Evolutionary conservation across 2,888 invertebrate genomes (phyloP), one percentile per base, ranked within the genome.

Genomic region (Corbicula japonica): DNA sequence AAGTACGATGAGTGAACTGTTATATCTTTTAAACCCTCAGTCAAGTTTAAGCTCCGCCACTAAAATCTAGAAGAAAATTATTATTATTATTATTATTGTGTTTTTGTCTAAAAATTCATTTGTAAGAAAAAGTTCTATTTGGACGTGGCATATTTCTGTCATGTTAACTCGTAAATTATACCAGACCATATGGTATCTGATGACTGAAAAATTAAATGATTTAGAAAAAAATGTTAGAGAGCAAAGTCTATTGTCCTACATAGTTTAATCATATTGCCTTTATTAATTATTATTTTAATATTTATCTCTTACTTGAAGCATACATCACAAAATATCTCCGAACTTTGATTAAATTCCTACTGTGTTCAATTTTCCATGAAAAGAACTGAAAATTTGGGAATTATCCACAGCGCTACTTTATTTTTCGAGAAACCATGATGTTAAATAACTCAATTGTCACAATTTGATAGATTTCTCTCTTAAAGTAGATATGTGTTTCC

Each of bases 401-500:
- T 46, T 15, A 46, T 46, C 46, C 21, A 21, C 21, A 54, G 28
- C 28, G 32, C 54, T 32, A 54, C 32, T 28, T 54, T 32, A 28
- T 54, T 54, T 54, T 54, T 32, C 32, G 54, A 54, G 54, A 54
- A 54, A 54, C 8, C 32, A 18, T 54, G 12, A 32, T 28, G 54
- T 30, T 18, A 54, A 30, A 32, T 18, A 54, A 54, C 23, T 18
- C 28, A 54, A 54, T 30, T 23, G 23, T 54, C 10, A 54, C 18
- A 28, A 54, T 30, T 30, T 54, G 54, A 54, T 30, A 54, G n/a
- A 54, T 54, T n/a, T n/a, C n/a, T n/a, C n/a, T n/a, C n/a, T n/a
- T n/a, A n/a, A n/a, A n/a, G n/a, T n/a, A n/a, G n/a, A n/a, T n/a
- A n/a, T n/a, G n/a, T n/a, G n/a, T n/a, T n/a, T n/a, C n/a, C n/a